A percentile compares a stretch with the other conserved stretches of the same genome.
phyloP scores from a whole-genome alignment of 1,140 invertebrate species.

The Drosophila asahinai region DNA sequence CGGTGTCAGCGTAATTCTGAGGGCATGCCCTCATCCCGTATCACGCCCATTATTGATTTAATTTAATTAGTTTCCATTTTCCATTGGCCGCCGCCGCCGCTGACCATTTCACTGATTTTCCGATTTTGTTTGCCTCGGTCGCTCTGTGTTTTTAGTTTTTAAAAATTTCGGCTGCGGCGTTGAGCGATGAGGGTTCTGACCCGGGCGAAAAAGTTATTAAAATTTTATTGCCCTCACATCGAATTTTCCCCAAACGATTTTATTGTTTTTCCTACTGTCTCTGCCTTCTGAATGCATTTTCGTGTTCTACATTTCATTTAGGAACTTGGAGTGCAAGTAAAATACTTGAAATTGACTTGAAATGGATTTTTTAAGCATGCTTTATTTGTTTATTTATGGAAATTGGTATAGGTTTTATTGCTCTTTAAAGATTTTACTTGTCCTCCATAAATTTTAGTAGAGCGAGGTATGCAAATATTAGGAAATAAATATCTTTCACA shows the following conservation, averaged over 20 bases:
- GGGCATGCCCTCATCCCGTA: constrained; percentile 36
- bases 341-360: constrained; percentile 14
- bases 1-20: constrained; percentile 46
- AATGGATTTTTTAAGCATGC: constrained; percentile 22
- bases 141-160: constrained; percentile 58
- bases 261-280: constrained; percentile 47
- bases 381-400: constrained; percentile 8
- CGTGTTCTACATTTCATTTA: constrained; percentile 27
- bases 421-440: constrained; percentile 6
- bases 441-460: constrained; percentile 3
- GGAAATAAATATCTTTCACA: constrained; percentile 43
- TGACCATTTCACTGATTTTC: constrained; percentile 69
- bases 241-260: constrained; percentile 42
- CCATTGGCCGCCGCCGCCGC: constrained; percentile 21
- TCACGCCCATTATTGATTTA: constrained; percentile 68
- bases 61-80: constrained; percentile 71
- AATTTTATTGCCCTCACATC: constrained; percentile 65
- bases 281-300: constrained; percentile 56
- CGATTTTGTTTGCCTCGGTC: constrained; percentile 55
- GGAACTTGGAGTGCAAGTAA: constrained; percentile 5
- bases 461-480: constrained; percentile 40
- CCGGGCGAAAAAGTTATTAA: constrained; percentile 64
- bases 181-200: constrained; percentile 61
- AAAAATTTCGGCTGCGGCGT: constrained; percentile 50
- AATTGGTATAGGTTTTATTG: constrained; percentile 5